A percentile compares a stretch with the other conserved stretches of the same genome.
Evolutionary conservation across 2,888 invertebrate species (phyloP).

Genomic region (Philereme transversata): DNA sequence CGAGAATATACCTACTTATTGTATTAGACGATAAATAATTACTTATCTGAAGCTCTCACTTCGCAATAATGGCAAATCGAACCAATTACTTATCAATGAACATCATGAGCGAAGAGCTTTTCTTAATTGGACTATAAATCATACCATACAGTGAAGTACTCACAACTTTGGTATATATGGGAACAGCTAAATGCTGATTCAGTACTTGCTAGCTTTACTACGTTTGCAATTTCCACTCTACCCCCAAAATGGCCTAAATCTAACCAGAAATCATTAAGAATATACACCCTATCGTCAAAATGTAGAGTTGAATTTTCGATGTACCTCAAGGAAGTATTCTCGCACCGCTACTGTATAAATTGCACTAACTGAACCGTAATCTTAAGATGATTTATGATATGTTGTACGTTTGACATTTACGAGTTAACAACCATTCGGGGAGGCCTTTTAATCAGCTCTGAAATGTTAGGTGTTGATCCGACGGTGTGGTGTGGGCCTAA

Average conservation of each 20-base stretch:
- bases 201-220: constrained; percentile 70
- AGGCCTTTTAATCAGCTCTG: constrained; percentile 83
- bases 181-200: constrained; percentile 74
- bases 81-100: constrained; percentile 45
- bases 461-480: constrained; percentile 79
- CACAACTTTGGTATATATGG: constrained; percentile 67
- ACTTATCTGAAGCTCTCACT: constrained; percentile 4
- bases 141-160: constrained; percentile 55
- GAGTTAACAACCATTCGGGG: constrained; percentile 74
- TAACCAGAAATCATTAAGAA: constrained; percentile 29
- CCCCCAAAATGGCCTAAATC: constrained; percentile 46
- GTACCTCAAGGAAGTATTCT: constrained; percentile 47
- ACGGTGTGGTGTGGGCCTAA: constrained; percentile 39
- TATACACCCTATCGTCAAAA: constrained; percentile 36
- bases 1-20: no score
- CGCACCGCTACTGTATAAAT: constrained; percentile 55
- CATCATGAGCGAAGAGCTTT: constrained; percentile 63
- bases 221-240: constrained; percentile 61
- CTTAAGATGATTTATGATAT: constrained; percentile 82
- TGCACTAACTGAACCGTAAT: constrained; percentile 75
- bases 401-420: constrained; percentile 80
- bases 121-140: constrained; percentile 80
- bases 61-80: constrained; percentile 18
- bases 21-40: neutral
- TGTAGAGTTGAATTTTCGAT: constrained; percentile 43